phyloP scores from a whole-genome alignment of 2,113 vertebrate genomes.

The Limanda limanda region DNA sequence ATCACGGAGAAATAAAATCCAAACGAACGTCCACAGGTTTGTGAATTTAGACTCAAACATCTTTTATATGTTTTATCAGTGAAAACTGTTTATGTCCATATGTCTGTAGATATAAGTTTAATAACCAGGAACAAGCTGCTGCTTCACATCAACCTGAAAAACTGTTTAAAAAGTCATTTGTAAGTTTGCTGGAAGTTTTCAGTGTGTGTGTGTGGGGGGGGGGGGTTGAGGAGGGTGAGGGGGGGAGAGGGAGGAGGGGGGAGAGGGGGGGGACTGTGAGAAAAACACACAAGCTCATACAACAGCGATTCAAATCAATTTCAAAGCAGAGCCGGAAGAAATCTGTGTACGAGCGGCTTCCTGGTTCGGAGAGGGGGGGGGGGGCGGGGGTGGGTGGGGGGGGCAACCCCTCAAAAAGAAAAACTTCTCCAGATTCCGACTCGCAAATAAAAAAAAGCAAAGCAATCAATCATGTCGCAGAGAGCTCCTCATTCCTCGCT shows the following conservation, averaged over 20 bases:
- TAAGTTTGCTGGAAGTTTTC: conserved; percentile 15
- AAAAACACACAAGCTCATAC: conserved; percentile 92
- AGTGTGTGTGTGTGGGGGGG: background rate
- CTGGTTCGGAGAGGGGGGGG: background rate
- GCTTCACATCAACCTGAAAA: background rate
- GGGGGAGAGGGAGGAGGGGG: background rate
- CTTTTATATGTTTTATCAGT: background rate
- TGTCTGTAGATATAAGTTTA: background rate
- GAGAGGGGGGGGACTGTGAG: conserved; percentile 78
- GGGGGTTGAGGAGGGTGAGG: too few species aligned
- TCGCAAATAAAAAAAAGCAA: conserved; percentile 89
- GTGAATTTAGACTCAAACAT: background rate
- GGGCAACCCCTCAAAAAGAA: conserved; percentile 16
- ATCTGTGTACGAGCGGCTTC: conserved; percentile 84
- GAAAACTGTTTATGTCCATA: background rate
- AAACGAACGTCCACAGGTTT: too few species aligned
- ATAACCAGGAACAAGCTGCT: background rate
- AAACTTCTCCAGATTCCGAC: conserved; percentile 84
- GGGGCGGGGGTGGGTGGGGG: background rate
- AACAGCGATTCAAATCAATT: conserved; percentile 90
- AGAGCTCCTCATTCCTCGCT: conserved; percentile 84
- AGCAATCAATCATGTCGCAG: conserved; percentile 90
- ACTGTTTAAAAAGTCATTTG: background rate
- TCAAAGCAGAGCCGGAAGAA: conserved; percentile 85
- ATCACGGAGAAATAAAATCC: background rate